These are phyloP conservation scores for Tanytarsus gracilentus DNA, from an alignment of 2,888 invertebrate species.

Conservation along the genomic window DNA sequence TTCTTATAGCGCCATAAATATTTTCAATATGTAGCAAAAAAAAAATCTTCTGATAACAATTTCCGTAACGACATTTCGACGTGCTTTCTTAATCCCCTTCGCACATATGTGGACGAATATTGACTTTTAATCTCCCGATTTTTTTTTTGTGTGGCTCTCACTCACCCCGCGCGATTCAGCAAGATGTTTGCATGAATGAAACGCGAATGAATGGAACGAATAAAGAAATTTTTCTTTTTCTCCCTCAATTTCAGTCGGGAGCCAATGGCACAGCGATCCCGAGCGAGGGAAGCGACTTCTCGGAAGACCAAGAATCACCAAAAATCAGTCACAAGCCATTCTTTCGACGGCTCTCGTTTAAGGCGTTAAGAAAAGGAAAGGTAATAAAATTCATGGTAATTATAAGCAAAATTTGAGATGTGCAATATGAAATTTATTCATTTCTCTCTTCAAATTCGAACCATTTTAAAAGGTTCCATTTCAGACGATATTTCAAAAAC, in stretches of 20 bases:
- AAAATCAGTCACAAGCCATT: slow-evolving; percentile 76
- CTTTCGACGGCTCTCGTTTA: slow-evolving; percentile 78
- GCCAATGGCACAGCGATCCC: slow-evolving; percentile 39
- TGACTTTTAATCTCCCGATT: background rate
- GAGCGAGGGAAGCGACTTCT: slow-evolving; percentile 52
- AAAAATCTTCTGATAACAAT: slow-evolving; percentile 5
- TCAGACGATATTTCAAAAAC: slow-evolving; percentile 74
- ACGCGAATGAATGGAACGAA: background rate
- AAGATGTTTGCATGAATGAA: background rate
- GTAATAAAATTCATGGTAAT: too few species aligned
- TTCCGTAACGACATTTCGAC: background rate
- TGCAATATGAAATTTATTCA: background rate
- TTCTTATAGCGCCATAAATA: too few species aligned
- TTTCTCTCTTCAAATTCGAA: background rate
- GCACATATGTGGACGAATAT: background rate
- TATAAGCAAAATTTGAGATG: too few species aligned
- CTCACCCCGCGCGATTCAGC: background rate
- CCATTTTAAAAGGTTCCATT: background rate
- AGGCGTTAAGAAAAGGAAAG: slow-evolving; percentile 74
- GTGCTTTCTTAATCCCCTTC: background rate
- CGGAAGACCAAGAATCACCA: slow-evolving; percentile 70
- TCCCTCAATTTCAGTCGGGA: slow-evolving; percentile 34
- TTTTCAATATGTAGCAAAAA: background rate
- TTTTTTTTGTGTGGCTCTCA: background rate
- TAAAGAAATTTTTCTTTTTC: background rate